Evolutionary conservation across 2,113 vertebrate species (phyloP), one percentile per base, ranked within the genome.

Genomic region (Silurus asotus): DNA sequence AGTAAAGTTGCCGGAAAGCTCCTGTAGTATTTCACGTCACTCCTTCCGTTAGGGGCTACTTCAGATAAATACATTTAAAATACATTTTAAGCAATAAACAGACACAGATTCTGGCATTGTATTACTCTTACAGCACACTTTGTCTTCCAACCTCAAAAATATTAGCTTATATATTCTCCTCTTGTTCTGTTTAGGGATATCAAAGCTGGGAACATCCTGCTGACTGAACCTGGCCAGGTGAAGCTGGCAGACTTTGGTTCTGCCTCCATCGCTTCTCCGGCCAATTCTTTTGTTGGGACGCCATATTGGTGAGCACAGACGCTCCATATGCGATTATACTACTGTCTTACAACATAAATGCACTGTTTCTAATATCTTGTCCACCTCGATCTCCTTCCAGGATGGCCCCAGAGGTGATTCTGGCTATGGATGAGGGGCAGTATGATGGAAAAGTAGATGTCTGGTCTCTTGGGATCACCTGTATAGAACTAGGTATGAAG

Each of bases 321-420:
- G 15, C 8, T 10, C 7, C 37, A 9, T 45, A 17, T 45, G 4
- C 19, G 6, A 19, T 79, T 76, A 28, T n/a, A 56, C 1, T 0
- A 17, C 37, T 37, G 37, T 37, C 37, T 25, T 48, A 17, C 9
- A 4, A 25, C 58, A 37, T 48, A 5, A 17, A 61, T 9, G 28
- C 25, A 53, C 1, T 3, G 7, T 85, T 69, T 79, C 17, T 14
- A 48, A n/a, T 5, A 4, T 37, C 17, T 19, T 8, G 4, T 56
- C 14, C 53, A 45, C 2, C 8, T 76, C 20, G 49, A 25, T 64
- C 19, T 76, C 45, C 13, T 80, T 62, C 48, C 87, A 96, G 95
- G 95, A 96, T 96, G 95, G 95, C 95, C 91, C 95, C 95, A 0
- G 95, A 96, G 87, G 95, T 96, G 89, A 96, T 96, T 82, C 89